These are phyloP conservation scores for Emydocephalus ijimae DNA, from an alignment of 2,113 vertebrate genomes.

Conservation along the genomic window DNA sequence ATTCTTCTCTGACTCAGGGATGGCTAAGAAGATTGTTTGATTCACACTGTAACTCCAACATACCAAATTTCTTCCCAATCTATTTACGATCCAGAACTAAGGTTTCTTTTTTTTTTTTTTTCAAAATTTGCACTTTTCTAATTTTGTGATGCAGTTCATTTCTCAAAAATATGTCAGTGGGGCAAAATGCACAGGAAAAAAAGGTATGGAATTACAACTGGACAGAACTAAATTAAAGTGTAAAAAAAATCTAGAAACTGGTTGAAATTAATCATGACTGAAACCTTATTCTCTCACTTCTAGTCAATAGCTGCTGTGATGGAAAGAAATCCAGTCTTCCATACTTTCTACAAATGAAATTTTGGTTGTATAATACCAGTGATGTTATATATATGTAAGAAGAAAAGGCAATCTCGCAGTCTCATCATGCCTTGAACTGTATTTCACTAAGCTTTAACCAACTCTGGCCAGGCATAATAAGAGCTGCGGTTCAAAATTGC, in stretches of 20 bases:
- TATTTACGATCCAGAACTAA: background rate
- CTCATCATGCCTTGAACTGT: background rate
- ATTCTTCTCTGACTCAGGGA: background rate
- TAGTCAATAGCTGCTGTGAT: background rate
- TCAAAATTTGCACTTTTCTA: background rate
- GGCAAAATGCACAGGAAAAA: background rate
- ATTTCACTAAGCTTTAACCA: background rate
- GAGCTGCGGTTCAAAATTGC: background rate
- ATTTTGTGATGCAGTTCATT: background rate
- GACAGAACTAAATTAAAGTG: background rate
- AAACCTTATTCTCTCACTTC: background rate
- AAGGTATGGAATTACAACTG: background rate
- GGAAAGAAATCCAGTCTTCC: background rate
- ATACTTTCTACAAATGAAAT: background rate
- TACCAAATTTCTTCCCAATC: background rate
- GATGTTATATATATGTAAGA: background rate
- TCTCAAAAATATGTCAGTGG: background rate
- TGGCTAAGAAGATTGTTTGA: background rate
- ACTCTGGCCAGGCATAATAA: background rate
- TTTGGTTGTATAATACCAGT: background rate
- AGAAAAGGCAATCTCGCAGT: background rate
- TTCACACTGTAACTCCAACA: background rate
- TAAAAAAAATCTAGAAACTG: background rate
- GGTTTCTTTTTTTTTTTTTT: background rate
- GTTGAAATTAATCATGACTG: background rate